phyloP scores from a whole-genome alignment of 1,140 invertebrate species.

The Trissolcus basalis region DNA sequence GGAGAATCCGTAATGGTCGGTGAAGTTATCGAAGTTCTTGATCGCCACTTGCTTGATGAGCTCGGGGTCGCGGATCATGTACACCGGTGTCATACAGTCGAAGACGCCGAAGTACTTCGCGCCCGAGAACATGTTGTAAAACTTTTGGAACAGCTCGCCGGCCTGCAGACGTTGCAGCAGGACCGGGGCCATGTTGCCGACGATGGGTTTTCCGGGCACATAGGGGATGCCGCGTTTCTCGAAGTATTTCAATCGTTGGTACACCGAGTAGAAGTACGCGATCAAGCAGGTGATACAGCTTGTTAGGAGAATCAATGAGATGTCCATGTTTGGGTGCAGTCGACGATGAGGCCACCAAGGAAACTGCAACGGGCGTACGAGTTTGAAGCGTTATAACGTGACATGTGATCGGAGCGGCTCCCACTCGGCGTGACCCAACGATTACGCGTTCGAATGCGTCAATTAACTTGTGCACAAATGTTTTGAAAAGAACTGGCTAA shows the following conservation, averaged over 20 bases:
- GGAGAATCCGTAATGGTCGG: slow-evolving; percentile 75
- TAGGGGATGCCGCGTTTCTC: slow-evolving; percentile 31
- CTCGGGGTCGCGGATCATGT: slow-evolving; percentile 80
- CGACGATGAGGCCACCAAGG: background rate
- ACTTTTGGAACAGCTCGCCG: background rate
- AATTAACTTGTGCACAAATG: too few species aligned
- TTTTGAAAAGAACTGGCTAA: too few species aligned
- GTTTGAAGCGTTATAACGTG: too few species aligned
- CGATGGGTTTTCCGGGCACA: slow-evolving; percentile 16
- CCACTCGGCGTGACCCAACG: too few species aligned
- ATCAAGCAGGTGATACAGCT: background rate
- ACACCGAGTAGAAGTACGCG: slow-evolving; percentile 15
- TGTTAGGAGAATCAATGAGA: background rate
- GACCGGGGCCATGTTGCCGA: slow-evolving; percentile 31
- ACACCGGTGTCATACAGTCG: slow-evolving; percentile 75
- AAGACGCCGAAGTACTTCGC: slow-evolving; percentile 74
- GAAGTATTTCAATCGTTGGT: slow-evolving; percentile 19
- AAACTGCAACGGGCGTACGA: background rate
- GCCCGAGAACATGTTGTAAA: slow-evolving; percentile 27
- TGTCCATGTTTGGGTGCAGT: background rate
- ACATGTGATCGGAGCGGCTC: too few species aligned
- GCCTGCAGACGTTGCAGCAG: slow-evolving; percentile 23
- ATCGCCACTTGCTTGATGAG: slow-evolving; percentile 79
- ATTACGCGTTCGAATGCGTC: too few species aligned
- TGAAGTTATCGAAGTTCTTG: slow-evolving; percentile 82